Evolutionary conservation across 2,797 vertebrate species (phyloP).

Genomic region (Bryconaethiops microstoma): DNA sequence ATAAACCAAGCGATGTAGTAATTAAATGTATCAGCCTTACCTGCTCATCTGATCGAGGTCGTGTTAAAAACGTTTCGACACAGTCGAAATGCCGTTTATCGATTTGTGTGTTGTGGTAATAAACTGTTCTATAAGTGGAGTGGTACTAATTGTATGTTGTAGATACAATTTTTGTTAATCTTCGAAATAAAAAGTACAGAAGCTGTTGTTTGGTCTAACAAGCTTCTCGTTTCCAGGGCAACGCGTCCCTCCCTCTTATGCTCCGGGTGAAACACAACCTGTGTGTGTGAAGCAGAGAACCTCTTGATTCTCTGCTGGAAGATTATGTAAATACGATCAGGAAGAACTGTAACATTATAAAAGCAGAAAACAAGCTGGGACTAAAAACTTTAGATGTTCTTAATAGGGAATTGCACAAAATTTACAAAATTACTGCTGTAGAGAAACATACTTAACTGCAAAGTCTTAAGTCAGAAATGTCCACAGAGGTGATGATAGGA

Average conservation of each 20-base stretch:
- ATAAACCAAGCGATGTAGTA: not conserved
- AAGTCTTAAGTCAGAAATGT: too few species aligned
- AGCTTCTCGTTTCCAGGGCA: conserved; percentile 33
- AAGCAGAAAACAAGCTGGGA: too few species aligned
- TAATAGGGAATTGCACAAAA: too few species aligned
- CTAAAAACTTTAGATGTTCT: too few species aligned
- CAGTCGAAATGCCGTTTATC: not conserved
- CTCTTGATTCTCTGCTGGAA: too few species aligned
- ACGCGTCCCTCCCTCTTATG: conserved; percentile 22
- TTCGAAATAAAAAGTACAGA: not conserved
- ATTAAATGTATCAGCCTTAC: conserved; percentile 9
- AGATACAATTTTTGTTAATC: not conserved
- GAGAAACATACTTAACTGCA: too few species aligned
- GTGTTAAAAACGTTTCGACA: not conserved
- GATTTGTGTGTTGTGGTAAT: not conserved
- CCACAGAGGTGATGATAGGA: too few species aligned
- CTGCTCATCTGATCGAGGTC: conserved; percentile 32
- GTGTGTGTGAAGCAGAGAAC: not conserved
- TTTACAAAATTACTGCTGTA: too few species aligned
- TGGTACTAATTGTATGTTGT: too few species aligned
- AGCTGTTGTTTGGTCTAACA: not conserved
- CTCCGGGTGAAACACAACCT: conserved; percentile 31
- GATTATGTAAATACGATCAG: too few species aligned
- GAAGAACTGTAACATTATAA: too few species aligned
- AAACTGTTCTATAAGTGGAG: not conserved